Evolutionary conservation across 1,140 invertebrate genomes (phyloP), one percentile per base, ranked within the genome.

Genomic region (Panagrolaimus sp.): DNA sequence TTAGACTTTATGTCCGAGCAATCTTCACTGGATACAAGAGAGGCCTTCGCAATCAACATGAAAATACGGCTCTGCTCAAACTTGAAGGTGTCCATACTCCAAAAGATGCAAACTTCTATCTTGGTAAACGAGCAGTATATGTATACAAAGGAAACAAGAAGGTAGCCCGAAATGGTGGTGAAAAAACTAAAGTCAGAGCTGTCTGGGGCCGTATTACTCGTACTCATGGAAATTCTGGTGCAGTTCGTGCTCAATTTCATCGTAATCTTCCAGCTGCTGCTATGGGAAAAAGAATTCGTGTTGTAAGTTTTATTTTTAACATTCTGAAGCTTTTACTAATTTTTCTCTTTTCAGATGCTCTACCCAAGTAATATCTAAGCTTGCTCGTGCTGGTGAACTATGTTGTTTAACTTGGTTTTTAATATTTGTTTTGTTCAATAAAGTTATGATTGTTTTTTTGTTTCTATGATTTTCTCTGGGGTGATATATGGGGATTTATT

Each of bases 171-270:
- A 91, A 91, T 58, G 88, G 88, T 63, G 88, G 89, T 78, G 88
- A 88, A 62, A 93, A 93, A 85, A 87, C 85, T 69, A 85, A 85
- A 63, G 87, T 97, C 71, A 89, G 96, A 65, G 93, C 94, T n/a
- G 96, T 99, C 84, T 99, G 96, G 96, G 96, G 96, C 65, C 97
- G 97, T 86, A 91, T 99, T 32, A 97, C 94, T 5, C 88, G 94
- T 73, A 88, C 92, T n/a, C 96, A 99, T 86, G 96, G 96, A 73
- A 94, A 91, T 84, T 90, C 90, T 78, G 96, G 96, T 75, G 89
- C 90, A 48, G 94, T 99, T 0, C 88, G 96, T 77, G 96, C 96
- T 17, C 96, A 96, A 83, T 99, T 99, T 88, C 90, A 89, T 84
- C 89, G 88, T 80, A 98, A 99, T 87, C 87, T 99, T 73, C 96